A percentile compares a stretch with the other conserved stretches of the same genome.
Evolutionary conservation across 2,888 invertebrate genomes (phyloP).

Genomic region (Meganola albula): DNA sequence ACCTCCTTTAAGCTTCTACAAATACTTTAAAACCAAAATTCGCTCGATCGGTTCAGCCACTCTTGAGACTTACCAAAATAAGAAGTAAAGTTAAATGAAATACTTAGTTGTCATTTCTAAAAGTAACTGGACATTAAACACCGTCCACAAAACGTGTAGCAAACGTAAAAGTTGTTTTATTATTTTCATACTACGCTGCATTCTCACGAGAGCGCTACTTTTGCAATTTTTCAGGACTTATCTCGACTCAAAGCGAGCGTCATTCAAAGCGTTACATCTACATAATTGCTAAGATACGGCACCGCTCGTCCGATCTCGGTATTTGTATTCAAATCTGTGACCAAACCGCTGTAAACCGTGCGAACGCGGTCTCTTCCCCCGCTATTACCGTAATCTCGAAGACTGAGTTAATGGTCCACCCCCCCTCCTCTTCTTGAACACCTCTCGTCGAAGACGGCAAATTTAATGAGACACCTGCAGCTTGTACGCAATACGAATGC

Average conservation of each 20-base stretch:
- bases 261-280: conserved; percentile 26
- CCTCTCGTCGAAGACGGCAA: conserved; percentile 20
- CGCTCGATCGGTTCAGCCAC: no score
- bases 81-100: no score
- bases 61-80: no score
- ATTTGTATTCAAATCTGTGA: conserved; percentile 36
- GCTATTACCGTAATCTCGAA: conserved; percentile 29
- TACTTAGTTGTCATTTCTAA: no score
- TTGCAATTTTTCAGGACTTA: conserved; percentile 22
- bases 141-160: no score
- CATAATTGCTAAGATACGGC: conserved; percentile 31
- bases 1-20: no score
- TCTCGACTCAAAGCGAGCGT: conserved; percentile 18
- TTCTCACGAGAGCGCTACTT: no score
- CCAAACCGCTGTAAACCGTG: conserved; percentile 29
- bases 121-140: no score
- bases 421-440: not conserved
- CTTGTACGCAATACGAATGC: conserved; percentile 15
- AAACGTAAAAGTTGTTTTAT: conserved; percentile 17
- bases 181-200: conserved; percentile 7
- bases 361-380: conserved; percentile 16
- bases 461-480: conserved; percentile 26
- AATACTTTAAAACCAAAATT: no score
- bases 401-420: conserved; percentile 25
- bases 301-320: conserved; percentile 26